Percentiles rank a stretch among this genome's conserved stretches.
Conservation (phyloP, 2,797 vertebrate genomes). For the Tauraco hartlaubi region DNA sequence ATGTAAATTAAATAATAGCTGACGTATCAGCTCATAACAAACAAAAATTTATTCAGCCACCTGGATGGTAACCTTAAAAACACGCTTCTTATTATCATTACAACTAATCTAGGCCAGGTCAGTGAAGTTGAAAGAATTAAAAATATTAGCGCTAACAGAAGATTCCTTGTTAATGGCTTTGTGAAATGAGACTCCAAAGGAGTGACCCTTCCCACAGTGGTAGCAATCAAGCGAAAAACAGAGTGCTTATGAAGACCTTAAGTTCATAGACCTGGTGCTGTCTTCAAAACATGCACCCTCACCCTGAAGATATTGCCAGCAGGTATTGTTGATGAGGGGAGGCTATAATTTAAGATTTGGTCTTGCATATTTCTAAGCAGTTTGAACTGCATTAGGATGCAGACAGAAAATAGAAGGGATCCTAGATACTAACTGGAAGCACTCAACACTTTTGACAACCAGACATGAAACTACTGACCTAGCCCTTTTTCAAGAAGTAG, state of each 20-base stretch:
- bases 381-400: background rate
- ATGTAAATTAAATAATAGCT: slow-evolving; percentile 12
- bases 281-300: background rate
- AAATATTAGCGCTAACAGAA: background rate
- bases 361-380: background rate
- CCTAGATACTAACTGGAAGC: background rate
- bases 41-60: background rate
- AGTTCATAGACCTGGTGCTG: background rate
- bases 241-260: background rate
- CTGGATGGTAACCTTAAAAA: background rate
- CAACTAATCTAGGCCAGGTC: background rate
- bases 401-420: background rate
- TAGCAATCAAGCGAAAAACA: background rate
- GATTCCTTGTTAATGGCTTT: background rate
- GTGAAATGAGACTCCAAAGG: background rate
- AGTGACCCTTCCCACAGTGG: background rate
- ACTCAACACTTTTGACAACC: background rate
- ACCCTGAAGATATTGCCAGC: background rate
- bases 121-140: background rate
- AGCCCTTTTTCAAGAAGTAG: background rate
- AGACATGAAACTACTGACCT: background rate
- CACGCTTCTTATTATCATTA: background rate
- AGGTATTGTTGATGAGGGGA: background rate
- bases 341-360: background rate
- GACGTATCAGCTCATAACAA: slow-evolving; percentile 21